These are phyloP conservation scores for Ascidia mentula DNA, from an alignment of 23 tunicate genomes.

Conservation along the genomic window DNA sequence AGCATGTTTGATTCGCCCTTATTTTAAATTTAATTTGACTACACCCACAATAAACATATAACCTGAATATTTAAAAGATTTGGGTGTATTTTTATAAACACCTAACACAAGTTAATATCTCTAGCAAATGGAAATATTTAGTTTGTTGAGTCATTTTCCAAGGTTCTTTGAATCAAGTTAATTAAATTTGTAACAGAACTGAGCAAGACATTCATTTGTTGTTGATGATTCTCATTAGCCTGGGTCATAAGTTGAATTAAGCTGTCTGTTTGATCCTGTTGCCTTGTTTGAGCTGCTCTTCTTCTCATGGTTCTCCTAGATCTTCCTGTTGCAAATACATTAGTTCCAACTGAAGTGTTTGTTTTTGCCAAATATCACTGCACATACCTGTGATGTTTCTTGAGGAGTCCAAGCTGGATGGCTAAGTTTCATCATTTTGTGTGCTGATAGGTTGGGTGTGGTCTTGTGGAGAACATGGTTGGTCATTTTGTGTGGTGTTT, in stretches of 20 bases:
- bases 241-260: not conserved
- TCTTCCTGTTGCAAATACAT: not conserved
- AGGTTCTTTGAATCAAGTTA: not conserved
- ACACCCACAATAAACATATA: no score
- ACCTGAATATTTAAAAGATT: no score
- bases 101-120: no score
- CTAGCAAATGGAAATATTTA: no score
- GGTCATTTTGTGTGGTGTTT: not conserved
- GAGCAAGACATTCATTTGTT: not conserved
- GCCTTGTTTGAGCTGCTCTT: not conserved
- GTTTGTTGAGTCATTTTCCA: not conserved
- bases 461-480: not conserved
- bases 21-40: no score
- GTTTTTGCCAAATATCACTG: not conserved
- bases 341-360: no score
- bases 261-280: not conserved
- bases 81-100: no score
- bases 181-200: not conserved
- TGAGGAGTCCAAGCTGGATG: not conserved
- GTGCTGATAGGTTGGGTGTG: not conserved
- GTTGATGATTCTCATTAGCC: not conserved
- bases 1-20: no score
- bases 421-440: not conserved
- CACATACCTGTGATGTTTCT: not conserved
- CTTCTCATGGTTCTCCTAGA: not conserved